Conservation (phyloP, 2,888 invertebrate genomes). For the Drosophila nr. perissopoda region DNA sequence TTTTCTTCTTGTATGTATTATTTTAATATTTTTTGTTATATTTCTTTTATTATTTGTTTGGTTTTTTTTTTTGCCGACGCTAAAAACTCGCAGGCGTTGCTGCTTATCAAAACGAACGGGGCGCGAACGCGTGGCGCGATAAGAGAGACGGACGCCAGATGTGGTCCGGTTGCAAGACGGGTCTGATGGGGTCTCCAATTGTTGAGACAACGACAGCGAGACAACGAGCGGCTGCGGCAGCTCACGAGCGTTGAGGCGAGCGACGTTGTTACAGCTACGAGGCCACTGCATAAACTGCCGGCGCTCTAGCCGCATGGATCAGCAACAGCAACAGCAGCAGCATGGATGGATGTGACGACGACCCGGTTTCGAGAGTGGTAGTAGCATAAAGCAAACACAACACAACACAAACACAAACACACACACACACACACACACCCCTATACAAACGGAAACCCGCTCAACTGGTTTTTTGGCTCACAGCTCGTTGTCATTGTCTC, state of each 20-base stretch:
- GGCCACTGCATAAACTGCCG: slow-evolving; percentile 77
- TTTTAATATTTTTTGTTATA: background rate
- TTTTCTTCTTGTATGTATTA: background rate
- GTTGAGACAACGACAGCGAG: slow-evolving; percentile 18
- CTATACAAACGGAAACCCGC: slow-evolving; percentile 54
- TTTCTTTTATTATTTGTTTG: background rate
- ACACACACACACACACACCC: slow-evolving; percentile 18
- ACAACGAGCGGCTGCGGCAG: slow-evolving; percentile 39
- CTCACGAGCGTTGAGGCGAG: slow-evolving; percentile 57
- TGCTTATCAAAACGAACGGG: slow-evolving; percentile 57
- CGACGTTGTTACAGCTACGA: slow-evolving; percentile 78
- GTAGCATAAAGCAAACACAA: slow-evolving; percentile 58
- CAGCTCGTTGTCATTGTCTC: slow-evolving; percentile 39
- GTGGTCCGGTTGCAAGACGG: slow-evolving; percentile 11
- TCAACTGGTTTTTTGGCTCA: slow-evolving; percentile 69
- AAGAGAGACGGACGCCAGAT: slow-evolving; percentile 51
- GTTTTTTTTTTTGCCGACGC: slow-evolving; percentile 48
- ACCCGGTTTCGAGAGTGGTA: slow-evolving; percentile 62
- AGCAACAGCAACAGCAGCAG: slow-evolving; percentile 28
- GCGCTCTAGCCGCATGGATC: slow-evolving; percentile 52
- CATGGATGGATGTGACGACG: slow-evolving; percentile 53
- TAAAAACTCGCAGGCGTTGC: slow-evolving; percentile 42
- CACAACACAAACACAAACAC: slow-evolving; percentile 20
- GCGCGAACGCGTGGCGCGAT: slow-evolving; percentile 65
- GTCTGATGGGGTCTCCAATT: slow-evolving; percentile 2